Evolutionary conservation across 2,113 vertebrate species (phyloP), one percentile per base, ranked within the genome.

Genomic region (Atherinomorus stipes): DNA sequence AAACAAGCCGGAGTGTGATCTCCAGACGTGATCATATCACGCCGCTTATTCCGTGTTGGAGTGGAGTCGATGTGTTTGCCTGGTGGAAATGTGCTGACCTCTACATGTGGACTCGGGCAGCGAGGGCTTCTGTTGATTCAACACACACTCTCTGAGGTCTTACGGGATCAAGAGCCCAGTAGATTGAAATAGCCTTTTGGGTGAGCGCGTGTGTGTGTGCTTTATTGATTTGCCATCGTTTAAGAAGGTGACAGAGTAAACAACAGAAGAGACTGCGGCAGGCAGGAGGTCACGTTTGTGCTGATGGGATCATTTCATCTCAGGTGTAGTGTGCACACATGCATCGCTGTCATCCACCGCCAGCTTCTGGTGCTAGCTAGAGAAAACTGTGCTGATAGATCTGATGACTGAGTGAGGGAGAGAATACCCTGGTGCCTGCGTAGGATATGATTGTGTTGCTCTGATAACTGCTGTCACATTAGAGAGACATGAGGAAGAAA

Each of bases 181-280:
- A 56, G 72, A 76, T 72, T 82, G 77, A 79, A 85, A 73, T 54
- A 22, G 60, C 64, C 40, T 18, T 42, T 11, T 71, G 52, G 49
- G 51, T 71, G 54, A 57, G 7, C 52, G 52, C 74, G 53, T 64
- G 31, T 67, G 34, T 81, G 74, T 68, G 59, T 80, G 61, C 75
- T 81, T 81, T 84, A 90, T 92, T 83, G 90, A 91, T 90, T 81
- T 75, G 50, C 69, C 67, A 75, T 83, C 42, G 22, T 78, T 87
- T 80, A 87, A 78, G 65, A 66, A 45, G 70, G 72, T 71, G 86
- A 84, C 83, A 81, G 77, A 74, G 78, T 82, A 90, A 88, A 88
- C 88, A 87, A 44, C 65, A 57, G 63, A 50, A 63, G 75, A 71
- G 73, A 83, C 65, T 54, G 71, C 71, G 70, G 71, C 6, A 42